phyloP scores from a whole-genome alignment of 2,888 invertebrate species.

The Eristalinus sepulchralis region DNA sequence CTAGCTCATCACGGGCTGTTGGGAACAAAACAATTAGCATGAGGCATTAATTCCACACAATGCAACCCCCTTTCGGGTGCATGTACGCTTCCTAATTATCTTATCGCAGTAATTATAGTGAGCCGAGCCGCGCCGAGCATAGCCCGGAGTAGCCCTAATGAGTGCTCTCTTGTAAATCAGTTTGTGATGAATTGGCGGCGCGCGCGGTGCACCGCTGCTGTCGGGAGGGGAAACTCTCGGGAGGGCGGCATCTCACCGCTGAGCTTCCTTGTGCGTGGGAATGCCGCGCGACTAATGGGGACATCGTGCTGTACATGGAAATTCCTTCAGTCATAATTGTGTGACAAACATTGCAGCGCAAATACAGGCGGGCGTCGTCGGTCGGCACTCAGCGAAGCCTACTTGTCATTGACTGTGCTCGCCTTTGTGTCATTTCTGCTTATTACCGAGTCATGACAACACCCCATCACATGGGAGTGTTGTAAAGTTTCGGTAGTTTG shows the following conservation, averaged over 20 bases:
- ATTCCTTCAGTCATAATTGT: slow-evolving; percentile 4
- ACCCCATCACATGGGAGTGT: background rate
- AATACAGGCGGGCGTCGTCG: background rate
- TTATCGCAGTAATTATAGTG: slow-evolving; percentile 68
- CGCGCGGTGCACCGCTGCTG: background rate
- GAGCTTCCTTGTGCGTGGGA: slow-evolving; percentile 42
- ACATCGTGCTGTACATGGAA: slow-evolving; percentile 6
- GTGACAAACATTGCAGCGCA: background rate
- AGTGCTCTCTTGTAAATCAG: slow-evolving; percentile 28
- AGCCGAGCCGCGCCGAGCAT: slow-evolving; percentile 6
- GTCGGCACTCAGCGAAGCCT: background rate
- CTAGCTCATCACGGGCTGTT: slow-evolving; percentile 49
- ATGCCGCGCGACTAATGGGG: slow-evolving; percentile 31
- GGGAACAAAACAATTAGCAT: slow-evolving; percentile 66
- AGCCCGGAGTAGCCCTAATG: slow-evolving; percentile 44
- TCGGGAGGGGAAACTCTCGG: background rate
- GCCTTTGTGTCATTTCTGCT: background rate
- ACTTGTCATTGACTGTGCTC: background rate
- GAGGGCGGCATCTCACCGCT: background rate
- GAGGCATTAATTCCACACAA: slow-evolving; percentile 56
- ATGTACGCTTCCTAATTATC: slow-evolving; percentile 71
- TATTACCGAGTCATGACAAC: background rate
- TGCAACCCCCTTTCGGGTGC: slow-evolving; percentile 61
- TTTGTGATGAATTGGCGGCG: slow-evolving; percentile 15
- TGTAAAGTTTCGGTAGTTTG: background rate